phyloP scores from a whole-genome alignment of 1,140 invertebrate genomes.

The Lithobius niger region DNA sequence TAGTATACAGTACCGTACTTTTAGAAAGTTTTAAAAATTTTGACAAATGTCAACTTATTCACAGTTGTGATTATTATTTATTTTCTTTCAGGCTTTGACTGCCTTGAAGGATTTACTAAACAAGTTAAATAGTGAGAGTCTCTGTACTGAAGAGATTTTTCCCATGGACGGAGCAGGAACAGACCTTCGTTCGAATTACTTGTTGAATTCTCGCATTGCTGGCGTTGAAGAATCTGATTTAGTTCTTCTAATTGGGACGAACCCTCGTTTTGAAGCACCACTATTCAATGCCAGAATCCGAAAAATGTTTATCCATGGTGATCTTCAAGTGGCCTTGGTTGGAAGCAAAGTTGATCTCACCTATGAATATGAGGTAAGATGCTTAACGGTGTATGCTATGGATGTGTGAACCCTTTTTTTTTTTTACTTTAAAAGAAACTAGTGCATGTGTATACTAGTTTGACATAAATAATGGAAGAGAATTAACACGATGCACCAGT shows the following conservation, averaged over 20 bases:
- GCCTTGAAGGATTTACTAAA: constrained; percentile 92
- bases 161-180: constrained; percentile 68
- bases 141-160: constrained; percentile 83
- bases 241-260: constrained; percentile 86
- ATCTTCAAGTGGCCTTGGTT: constrained; percentile 60
- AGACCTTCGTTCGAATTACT: constrained; percentile 79
- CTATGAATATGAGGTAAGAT: constrained; percentile 70
- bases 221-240: constrained; percentile 88
- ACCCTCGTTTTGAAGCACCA: constrained; percentile 96
- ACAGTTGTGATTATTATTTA: no score
- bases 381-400: constrained; percentile 23
- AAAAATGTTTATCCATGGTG: constrained; percentile 79
- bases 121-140: constrained; percentile 63
- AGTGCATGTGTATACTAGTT: no score
- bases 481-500: no score
- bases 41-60: no score
- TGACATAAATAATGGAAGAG: no score
- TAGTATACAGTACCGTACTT: constrained; percentile 1
- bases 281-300: constrained; percentile 88
- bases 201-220: constrained; percentile 77
- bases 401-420: constrained; percentile 4
- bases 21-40: constrained; percentile 2
- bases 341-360: constrained; percentile 86
- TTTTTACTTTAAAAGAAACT: constrained; percentile 6
- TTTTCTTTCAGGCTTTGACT: constrained; percentile 48